Evolutionary conservation across 2,888 invertebrate genomes (phyloP).

Genomic region (Drosophila mayaguana): DNA sequence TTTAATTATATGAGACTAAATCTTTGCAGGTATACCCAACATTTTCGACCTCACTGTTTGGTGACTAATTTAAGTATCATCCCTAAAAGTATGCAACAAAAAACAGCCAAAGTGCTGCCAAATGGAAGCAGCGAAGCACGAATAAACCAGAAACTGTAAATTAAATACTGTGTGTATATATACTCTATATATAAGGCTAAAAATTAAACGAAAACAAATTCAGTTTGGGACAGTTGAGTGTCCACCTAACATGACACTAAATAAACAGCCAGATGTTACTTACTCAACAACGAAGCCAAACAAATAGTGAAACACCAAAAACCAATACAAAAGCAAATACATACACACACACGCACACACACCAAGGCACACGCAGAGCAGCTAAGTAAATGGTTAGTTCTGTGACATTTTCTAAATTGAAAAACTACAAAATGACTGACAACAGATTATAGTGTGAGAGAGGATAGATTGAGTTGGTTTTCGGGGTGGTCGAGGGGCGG

Average conservation of each 20-base stretch:
- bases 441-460: constrained; percentile 67
- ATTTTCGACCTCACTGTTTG: constrained; percentile 43
- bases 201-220: constrained; percentile 72
- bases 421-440: constrained; percentile 81
- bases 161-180: constrained; percentile 50
- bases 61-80: constrained; percentile 17
- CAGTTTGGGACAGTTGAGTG: constrained; percentile 31
- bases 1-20: too few species aligned
- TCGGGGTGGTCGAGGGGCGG: not conserved
- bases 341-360: not conserved
- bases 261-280: constrained; percentile 79
- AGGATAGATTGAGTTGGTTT: not conserved
- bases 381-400: constrained; percentile 75
- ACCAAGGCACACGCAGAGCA: constrained; percentile 19
- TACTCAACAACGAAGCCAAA: constrained; percentile 78
- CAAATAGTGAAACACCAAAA: constrained; percentile 67
- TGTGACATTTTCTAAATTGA: constrained; percentile 81
- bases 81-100: constrained; percentile 70
- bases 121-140: constrained; percentile 38
- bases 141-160: constrained; percentile 43
- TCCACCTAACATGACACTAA: constrained; percentile 75
- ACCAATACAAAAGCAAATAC: constrained; percentile 64
- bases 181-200: constrained; percentile 15
- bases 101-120: constrained; percentile 29
- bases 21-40: constrained; percentile 18